Conservation (phyloP, 2,113 vertebrate species). For the Phalacrocorax pelagicus region DNA sequence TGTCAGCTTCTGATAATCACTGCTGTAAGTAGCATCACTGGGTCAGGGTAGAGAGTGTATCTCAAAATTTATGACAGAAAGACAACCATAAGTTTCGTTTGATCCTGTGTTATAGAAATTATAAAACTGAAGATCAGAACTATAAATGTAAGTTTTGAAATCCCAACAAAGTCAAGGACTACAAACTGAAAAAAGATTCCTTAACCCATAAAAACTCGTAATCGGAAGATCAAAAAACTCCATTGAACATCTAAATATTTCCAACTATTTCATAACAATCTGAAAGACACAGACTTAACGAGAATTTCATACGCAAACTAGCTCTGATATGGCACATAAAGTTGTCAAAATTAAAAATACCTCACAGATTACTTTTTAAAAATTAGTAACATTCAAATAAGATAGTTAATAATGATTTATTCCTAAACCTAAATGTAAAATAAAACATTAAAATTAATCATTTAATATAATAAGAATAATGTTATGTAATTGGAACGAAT, state of each 20-base stretch:
- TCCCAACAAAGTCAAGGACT: neutral
- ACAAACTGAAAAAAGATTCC: neutral
- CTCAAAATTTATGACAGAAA: neutral
- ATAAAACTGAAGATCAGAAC: neutral
- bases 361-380: neutral
- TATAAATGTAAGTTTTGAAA: neutral
- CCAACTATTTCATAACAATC: neutral
- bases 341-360: neutral
- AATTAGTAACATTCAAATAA: neutral
- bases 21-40: neutral
- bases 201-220: neutral
- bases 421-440: neutral
- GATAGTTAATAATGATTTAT: neutral
- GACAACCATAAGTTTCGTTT: neutral
- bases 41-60: neutral
- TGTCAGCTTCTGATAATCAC: neutral
- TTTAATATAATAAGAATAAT: neutral
- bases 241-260: neutral
- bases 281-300: neutral
- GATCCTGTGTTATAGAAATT: neutral
- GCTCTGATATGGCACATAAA: neutral
- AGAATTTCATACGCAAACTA: neutral
- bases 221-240: neutral
- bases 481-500: neutral
- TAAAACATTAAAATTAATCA: neutral